Conservation (phyloP, 2,888 invertebrate genomes). For the Aphrophora alni region DNA sequence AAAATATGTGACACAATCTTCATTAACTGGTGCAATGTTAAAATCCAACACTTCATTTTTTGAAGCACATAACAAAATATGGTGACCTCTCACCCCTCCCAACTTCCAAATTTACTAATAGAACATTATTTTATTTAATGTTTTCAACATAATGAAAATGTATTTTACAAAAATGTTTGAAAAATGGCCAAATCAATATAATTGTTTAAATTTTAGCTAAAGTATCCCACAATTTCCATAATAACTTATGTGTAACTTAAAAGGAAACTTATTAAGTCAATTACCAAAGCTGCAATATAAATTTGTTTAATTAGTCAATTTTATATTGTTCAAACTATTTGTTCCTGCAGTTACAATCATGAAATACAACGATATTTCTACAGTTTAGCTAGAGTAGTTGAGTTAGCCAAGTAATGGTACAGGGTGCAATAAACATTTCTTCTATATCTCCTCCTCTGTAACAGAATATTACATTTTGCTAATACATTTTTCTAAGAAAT, state of each 20-base stretch:
- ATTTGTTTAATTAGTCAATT: constrained; percentile 29
- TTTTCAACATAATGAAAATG: too few relatives aligned
- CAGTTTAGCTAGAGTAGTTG: not conserved
- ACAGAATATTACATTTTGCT: not conserved
- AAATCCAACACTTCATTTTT: too few relatives aligned
- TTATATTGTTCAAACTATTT: constrained; percentile 17
- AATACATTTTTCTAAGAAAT: not conserved
- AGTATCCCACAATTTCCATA: not conserved
- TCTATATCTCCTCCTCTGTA: not conserved
- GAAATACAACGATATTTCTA: not conserved
- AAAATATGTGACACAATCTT: too few relatives aligned
- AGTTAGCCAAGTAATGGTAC: not conserved
- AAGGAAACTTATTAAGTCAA: constrained; percentile 14
- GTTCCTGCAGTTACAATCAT: constrained; percentile 30
- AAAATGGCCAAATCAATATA: not conserved
- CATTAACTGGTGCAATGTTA: too few relatives aligned
- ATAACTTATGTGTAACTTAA: not conserved
- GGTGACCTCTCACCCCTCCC: too few relatives aligned
- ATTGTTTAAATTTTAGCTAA: not conserved
- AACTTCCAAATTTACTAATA: too few relatives aligned
- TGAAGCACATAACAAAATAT: too few relatives aligned
- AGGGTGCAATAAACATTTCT: not conserved
- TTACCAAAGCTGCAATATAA: constrained; percentile 30
- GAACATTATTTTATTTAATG: too few relatives aligned
- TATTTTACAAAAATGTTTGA: not conserved